A percentile compares a stretch with the other conserved stretches of the same genome.
Conservation (phyloP, 1,140 invertebrate genomes). For the Caenorhabditis inopinata region DNA sequence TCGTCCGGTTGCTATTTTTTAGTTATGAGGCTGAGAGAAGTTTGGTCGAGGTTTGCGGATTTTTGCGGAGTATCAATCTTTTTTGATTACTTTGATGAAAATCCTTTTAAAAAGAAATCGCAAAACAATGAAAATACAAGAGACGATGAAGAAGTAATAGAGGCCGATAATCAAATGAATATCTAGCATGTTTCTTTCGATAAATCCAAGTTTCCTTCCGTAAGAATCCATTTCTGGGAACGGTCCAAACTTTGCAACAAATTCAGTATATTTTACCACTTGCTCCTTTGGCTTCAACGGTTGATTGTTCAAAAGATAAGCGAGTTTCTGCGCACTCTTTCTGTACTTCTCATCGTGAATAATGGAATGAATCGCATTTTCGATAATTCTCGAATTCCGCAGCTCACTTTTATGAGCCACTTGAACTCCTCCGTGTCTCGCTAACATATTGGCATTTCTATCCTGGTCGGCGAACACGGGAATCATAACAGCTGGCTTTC, state of each 20-base stretch:
- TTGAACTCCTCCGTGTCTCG: slow-evolving; percentile 42
- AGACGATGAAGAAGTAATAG: neutral
- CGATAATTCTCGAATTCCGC: neutral
- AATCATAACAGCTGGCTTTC: slow-evolving; percentile 55
- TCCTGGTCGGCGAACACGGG: slow-evolving; percentile 56
- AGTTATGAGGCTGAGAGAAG: too few species aligned
- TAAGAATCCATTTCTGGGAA: slow-evolving; percentile 14
- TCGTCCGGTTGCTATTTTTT: too few species aligned
- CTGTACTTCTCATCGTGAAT: slow-evolving; percentile 34
- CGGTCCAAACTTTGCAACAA: slow-evolving; percentile 33
- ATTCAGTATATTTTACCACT: slow-evolving; percentile 28
- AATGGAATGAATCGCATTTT: slow-evolving; percentile 31
- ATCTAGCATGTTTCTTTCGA: neutral
- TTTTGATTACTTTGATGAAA: neutral
- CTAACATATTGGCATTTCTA: slow-evolving; percentile 47
- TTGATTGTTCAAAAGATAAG: slow-evolving; percentile 2
- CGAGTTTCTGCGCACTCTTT: neutral
- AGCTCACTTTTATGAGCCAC: slow-evolving; percentile 42
- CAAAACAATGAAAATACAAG: neutral
- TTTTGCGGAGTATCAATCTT: neutral
- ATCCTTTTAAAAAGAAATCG: neutral
- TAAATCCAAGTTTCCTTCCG: slow-evolving; percentile 19
- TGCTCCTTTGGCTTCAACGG: slow-evolving; percentile 33
- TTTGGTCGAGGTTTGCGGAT: too few species aligned
- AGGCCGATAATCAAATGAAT: neutral